phyloP scores from a whole-genome alignment of 2,113 vertebrate species.

The Cephalopholis sonnerati region DNA sequence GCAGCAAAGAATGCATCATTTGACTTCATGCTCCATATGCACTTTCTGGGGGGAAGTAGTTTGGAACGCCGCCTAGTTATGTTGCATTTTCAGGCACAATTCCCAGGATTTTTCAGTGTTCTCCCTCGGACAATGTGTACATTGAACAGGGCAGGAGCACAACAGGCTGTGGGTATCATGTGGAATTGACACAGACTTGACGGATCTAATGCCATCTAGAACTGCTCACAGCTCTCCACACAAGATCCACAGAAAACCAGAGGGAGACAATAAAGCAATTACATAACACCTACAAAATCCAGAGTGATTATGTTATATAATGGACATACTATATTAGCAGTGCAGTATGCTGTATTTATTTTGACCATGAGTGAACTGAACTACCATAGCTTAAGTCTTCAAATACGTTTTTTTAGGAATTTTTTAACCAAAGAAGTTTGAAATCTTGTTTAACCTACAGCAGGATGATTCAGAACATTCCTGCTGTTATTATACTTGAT shows the following conservation, averaged over 20 bases:
- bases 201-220: slow-evolving; percentile 56
- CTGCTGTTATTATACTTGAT: neutral
- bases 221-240: slow-evolving; percentile 35
- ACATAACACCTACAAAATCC: slow-evolving; percentile 45
- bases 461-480: neutral
- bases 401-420: neutral
- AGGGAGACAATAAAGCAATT: slow-evolving; percentile 60
- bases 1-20: slow-evolving; percentile 47
- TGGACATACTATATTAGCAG: slow-evolving; percentile 20
- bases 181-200: slow-evolving; percentile 63
- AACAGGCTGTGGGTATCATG: slow-evolving; percentile 65
- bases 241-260: slow-evolving; percentile 30
- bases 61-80: slow-evolving; percentile 45
- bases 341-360: slow-evolving; percentile 24
- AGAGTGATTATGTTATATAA: slow-evolving; percentile 50
- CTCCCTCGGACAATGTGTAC: slow-evolving; percentile 68
- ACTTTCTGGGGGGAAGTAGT: slow-evolving; percentile 38
- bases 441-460: neutral
- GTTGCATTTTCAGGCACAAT: slow-evolving; percentile 52
- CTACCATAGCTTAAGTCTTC: neutral
- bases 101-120: slow-evolving; percentile 62
- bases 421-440: neutral
- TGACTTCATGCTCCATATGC: slow-evolving; percentile 52
- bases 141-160: slow-evolving; percentile 59
- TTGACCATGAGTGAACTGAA: neutral